Base-by-base conservation (phyloP, 2,113 vertebrate species). In the Oryzias javanicus region DNA sequence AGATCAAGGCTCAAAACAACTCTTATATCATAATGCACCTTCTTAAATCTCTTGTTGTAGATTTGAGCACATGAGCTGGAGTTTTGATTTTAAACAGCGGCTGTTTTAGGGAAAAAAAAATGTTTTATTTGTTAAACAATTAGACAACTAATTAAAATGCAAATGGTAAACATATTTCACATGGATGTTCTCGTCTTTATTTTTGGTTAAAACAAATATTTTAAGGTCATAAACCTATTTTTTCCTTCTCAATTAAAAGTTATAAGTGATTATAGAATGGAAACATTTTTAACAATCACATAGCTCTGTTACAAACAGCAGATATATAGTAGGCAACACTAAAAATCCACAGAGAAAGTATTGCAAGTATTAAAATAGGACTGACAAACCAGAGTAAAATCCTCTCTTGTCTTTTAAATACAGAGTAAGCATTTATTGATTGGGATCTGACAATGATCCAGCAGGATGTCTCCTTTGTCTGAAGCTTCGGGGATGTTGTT, bases 1-100 rank as follows among this genome's bases (percentile, higher is more conserved):
- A 85, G 88, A 88, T 80, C 82, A 85, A 84, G 81, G 72, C 78
- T 81, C 70, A 74, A 64, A 72, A 75, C 72, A 71, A 54, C 58
- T 64, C 65, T 60, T 67, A 55, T 72, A 78, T 79, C 40, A 80
- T 86, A 73, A 84, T 85, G 80, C 63, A 74, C 10, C 54, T 5
- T 68, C 76, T 72, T 47, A 22, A 54, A 16, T 42, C 68, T 18
- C 24, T 65, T 76, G 62, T 4, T 18, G n/a, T 13, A 60, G 50
- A 67, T 20, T 62, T 29, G 15, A 48, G 18, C 48, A 20, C 48
- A 15, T 18, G 22, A 20, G 42, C 1, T 46, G 27, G 17, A 18
- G 49, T 6, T 5, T 0, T 42, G 41, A 44, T 27, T 47, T 22
- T 12, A 35, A 35, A 13, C 35, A 35, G 35, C 35, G 12, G 35